Base-by-base conservation (phyloP, 2,113 vertebrate genomes). In the Catagonus wagneri region DNA sequence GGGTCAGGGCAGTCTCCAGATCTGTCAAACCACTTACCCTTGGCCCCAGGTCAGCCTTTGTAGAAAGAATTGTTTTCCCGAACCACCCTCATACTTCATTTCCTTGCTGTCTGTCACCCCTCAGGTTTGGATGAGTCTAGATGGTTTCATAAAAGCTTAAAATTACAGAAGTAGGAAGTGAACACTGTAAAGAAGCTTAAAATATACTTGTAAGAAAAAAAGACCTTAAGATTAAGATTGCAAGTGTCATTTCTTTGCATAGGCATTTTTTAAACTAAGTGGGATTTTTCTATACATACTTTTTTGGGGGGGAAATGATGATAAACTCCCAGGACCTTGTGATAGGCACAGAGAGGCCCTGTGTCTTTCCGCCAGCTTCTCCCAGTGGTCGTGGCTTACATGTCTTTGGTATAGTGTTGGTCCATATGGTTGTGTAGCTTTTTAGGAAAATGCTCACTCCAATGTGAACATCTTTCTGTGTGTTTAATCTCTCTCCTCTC, bases 351-450 rank as follows among this genome's bases (percentile, higher is more conserved):
- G 39, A 39, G 68, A 50, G 29, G 20, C 34, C 19, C 5, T 10
- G 0, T 4, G 7, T 39, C 36, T 19, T 29, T 44, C 27, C 11
- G 14, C 17, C 6, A 29, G 25, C 52, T 29, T 54, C 32, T n/a
- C 23, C 16, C 65, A 2, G 11, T 5, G 71, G 19, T 78, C 72
- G 60, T 6, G 1, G 36, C 17, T 7, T 25, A 15, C 5, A 2
- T 14, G 6, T n/a, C 44, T 12, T 0, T 10, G 23, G 65, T 19
- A 7, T 10, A 0, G 0, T 16, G 65, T 78, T 50, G 52, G 29
- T 39, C 19, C 22, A 0, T 32, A 4, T 32, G 20, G 5, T 56
- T 8, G n/a, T 3, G 4, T 22, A 32, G 2, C 81, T 52, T 78
- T 19, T 29, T 15, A 7, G 2, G 39, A 15, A n/a, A 56, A 6